Base-by-base conservation (phyloP, 2,113 vertebrate species). In the Rhinolophus ferrumequinum region DNA sequence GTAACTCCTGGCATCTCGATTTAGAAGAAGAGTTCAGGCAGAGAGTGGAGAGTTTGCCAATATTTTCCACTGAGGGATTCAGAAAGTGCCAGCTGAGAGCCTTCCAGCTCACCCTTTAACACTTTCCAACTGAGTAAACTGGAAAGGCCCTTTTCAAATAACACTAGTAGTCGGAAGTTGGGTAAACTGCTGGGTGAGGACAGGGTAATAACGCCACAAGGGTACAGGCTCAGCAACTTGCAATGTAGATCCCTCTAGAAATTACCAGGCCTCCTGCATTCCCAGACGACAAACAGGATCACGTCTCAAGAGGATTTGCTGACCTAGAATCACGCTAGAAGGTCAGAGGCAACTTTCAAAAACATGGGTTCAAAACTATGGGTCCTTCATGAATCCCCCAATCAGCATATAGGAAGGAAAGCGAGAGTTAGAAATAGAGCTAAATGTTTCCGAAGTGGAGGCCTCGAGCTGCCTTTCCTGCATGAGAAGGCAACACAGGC, bases 91-190 rank as follows among this genome's bases (percentile, higher is more conserved):
- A 97, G 96, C 97, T 98, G 98, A 97, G 97, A 94, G 97, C 75
- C 94, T 98, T 98, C 97, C 98, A 98, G 94, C 97, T 97, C 90
- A 95, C 96, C 92, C 96, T 93, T 95, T 94, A 96, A 95, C 83
- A 76, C 84, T 97, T 97, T 92, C 90, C 95, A 95, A 96, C 69
- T 64, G 33, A 90, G 64, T 89, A 75, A 91, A 92, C 94, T 88
- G 58, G 93, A 93, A 96, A 92, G 80, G 90, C 30, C 79, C 88
- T 95, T 92, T 95, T 75, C 70, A 97, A 96, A 70, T 67, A 94
- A 84, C 70, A 90, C 70, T 70, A 41, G 35, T 77, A 76, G 44
- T 60, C 75, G 72, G 22, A 80, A 52, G 67, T 79, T 80, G 67
- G 88, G 67, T 62, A 60, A 76, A 89, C 52, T 85, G 28, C 80